Conservation (phyloP, 2,113 vertebrate species). For the Parus major region DNA sequence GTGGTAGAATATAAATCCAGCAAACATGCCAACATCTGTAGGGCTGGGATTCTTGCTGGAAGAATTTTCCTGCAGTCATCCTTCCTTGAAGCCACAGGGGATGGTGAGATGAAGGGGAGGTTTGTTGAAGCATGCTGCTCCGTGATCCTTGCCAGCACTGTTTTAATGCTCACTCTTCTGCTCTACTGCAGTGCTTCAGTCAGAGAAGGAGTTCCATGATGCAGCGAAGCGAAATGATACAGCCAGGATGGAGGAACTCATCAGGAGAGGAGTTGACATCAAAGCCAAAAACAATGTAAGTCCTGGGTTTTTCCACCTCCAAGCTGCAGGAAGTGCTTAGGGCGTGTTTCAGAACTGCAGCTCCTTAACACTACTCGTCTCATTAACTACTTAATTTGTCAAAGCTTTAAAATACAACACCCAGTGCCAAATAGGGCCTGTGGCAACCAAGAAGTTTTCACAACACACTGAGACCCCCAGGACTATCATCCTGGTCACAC, state of each 20-base stretch:
- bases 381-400: not conserved
- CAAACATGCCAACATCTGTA: not conserved
- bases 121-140: not conserved
- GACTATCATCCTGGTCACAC: not conserved
- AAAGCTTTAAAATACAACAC: not conserved
- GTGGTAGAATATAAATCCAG: not conserved
- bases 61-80: not conserved
- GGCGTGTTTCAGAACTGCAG: not conserved
- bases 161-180: not conserved
- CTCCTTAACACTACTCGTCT: fast-evolving
- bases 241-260: slow-evolving; percentile 78
- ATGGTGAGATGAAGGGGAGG: not conserved
- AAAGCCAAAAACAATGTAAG: slow-evolving; percentile 85
- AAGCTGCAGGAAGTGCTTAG: not conserved
- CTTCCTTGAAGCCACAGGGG: not conserved
- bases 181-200: slow-evolving; percentile 78
- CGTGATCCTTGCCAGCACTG: not conserved
- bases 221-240: slow-evolving; percentile 80
- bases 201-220: slow-evolving; percentile 87
- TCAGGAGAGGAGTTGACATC: slow-evolving; percentile 81
- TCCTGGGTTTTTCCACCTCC: not conserved
- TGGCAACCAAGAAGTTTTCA: not conserved
- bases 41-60: not conserved
- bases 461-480: not conserved
- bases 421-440: not conserved